A percentile compares a stretch with the other conserved stretches of the same genome.
These are phyloP conservation scores for Mactra quadrangularis DNA, from an alignment of 1,140 invertebrate genomes.

Conservation along the genomic window DNA sequence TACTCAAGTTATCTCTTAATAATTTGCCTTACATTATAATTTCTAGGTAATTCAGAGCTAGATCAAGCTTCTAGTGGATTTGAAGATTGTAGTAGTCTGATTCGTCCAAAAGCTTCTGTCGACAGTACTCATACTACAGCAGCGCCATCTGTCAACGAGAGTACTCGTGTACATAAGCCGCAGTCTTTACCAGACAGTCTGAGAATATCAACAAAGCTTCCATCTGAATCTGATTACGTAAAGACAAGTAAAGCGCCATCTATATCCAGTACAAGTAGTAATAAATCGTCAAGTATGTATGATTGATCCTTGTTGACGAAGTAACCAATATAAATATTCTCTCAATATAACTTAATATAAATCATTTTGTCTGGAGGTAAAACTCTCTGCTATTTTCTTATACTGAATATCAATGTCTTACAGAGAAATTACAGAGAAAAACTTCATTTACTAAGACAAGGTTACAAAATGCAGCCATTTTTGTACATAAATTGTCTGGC, in stretches of 20 bases:
- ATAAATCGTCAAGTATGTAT: constrained; percentile 54
- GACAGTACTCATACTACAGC: constrained; percentile 67
- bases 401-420: too few relatives aligned
- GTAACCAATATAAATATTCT: neutral
- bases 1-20: too few relatives aligned
- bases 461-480: too few relatives aligned
- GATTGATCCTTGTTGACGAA: neutral
- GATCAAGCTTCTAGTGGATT: constrained; percentile 81
- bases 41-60: constrained; percentile 67
- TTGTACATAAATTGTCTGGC: too few relatives aligned
- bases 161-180: constrained; percentile 50
- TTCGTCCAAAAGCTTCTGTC: constrained; percentile 64
- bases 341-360: too few relatives aligned
- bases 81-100: constrained; percentile 79
- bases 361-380: too few relatives aligned
- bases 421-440: too few relatives aligned
- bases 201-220: constrained; percentile 6
- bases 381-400: too few relatives aligned
- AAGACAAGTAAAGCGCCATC: constrained; percentile 66
- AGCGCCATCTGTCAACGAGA: constrained; percentile 56
- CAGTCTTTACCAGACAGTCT: constrained; percentile 49
- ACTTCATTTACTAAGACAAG: too few relatives aligned
- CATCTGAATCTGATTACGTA: constrained; percentile 51
- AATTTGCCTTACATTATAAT: too few relatives aligned
- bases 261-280: constrained; percentile 62